A percentile compares a stretch with the other conserved stretches of the same genome.
Evolutionary conservation across 2,113 vertebrate species (phyloP).

Genomic region (Motacilla alba): DNA sequence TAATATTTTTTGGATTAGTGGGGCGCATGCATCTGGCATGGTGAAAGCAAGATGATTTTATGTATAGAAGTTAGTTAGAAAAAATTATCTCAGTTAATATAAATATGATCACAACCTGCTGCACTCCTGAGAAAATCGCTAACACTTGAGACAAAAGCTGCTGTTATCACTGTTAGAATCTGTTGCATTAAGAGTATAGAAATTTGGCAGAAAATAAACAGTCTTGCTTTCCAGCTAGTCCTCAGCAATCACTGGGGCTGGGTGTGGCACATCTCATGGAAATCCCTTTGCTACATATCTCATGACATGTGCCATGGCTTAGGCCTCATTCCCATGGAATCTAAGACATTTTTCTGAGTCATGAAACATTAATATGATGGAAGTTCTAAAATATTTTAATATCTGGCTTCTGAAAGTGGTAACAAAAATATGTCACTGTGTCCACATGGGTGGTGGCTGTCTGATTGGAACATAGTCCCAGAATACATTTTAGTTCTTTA

Average conservation of each 20-base stretch:
- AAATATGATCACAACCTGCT: background rate
- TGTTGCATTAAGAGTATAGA: background rate
- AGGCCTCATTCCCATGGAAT: background rate
- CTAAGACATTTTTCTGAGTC: background rate
- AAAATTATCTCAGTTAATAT: background rate
- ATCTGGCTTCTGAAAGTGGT: background rate
- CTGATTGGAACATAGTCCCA: background rate
- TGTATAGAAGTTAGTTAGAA: background rate
- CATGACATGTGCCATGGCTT: background rate
- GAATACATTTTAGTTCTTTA: background rate
- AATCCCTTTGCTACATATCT: background rate
- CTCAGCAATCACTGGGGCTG: background rate
- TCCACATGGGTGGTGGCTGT: background rate
- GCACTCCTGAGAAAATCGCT: background rate
- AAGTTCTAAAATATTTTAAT: background rate
- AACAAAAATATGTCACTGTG: background rate
- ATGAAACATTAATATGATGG: background rate
- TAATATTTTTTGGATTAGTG: conserved; percentile 18
- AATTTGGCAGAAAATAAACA: background rate
- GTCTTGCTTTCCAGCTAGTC: background rate
- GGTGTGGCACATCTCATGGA: background rate
- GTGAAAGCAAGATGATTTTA: background rate
- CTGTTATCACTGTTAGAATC: background rate
- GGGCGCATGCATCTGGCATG: background rate
- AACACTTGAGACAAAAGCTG: background rate